These are phyloP conservation scores for Astropecten irregularis DNA, from an alignment of 53 echinoderm and acorn worm species.

Conservation along the genomic window DNA sequence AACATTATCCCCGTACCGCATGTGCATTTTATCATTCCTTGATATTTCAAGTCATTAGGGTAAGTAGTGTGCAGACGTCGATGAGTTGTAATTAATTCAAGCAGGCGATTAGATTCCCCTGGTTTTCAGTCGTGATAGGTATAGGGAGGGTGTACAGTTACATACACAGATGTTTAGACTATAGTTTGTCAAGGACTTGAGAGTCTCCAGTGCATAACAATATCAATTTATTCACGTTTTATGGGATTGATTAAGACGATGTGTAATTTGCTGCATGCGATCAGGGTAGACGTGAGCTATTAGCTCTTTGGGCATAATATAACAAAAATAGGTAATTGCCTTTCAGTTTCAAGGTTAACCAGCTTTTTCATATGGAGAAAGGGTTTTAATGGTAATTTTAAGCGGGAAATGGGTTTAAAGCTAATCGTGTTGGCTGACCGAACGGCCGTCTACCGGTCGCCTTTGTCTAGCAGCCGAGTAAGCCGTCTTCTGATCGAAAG, in stretches of 20 bases:
- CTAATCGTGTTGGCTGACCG: constrained; percentile 31
- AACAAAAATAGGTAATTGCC: no score
- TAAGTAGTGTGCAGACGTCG: constrained; percentile 32
- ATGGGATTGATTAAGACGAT: not conserved
- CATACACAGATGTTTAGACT: not conserved
- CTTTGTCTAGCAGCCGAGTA: not conserved
- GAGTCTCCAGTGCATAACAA: not conserved
- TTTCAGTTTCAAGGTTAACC: no score
- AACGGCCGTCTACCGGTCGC: constrained; percentile 1
- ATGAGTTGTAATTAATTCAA: constrained; percentile 12
- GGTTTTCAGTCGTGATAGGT: not conserved
- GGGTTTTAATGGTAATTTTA: no score
- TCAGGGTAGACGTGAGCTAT: not conserved
- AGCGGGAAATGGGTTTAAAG: not conserved
- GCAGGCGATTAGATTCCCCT: not conserved
- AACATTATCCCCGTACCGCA: not conserved
- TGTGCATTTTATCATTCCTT: not conserved
- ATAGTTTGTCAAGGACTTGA: constrained; percentile 5
- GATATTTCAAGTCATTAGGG: not conserved
- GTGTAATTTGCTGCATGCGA: not conserved
- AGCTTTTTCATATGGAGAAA: no score
- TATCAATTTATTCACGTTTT: constrained; percentile 1
- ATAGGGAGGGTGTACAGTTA: not conserved
- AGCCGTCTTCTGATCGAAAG: not conserved
- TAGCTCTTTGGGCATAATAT: no score